These are phyloP conservation scores for Zalophus californianus DNA, from an alignment of 2,797 vertebrate species.

Conservation along the genomic window DNA sequence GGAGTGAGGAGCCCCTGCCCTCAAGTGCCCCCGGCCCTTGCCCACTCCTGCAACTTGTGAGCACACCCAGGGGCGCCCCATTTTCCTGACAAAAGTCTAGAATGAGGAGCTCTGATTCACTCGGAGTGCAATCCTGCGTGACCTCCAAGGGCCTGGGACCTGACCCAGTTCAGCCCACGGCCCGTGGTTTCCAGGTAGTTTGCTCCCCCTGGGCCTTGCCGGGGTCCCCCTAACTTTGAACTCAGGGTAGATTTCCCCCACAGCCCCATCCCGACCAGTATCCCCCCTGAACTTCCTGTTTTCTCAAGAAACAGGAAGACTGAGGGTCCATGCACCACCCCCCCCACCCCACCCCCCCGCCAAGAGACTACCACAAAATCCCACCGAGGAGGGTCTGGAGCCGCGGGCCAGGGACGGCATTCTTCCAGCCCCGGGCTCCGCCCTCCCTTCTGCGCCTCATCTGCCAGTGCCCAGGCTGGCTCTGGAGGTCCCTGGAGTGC, in stretches of 20 bases:
- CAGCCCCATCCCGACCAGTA: neutral
- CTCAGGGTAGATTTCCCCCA: neutral
- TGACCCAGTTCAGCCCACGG: neutral
- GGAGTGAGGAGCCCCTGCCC: neutral
- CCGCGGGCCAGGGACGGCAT: rapidly evolving
- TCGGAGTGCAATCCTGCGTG: neutral
- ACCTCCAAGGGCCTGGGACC: neutral
- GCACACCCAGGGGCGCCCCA: rapidly evolving
- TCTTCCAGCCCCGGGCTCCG: neutral
- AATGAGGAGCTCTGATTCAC: neutral
- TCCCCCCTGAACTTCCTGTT: slow-evolving; percentile 30
- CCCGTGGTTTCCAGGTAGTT: neutral
- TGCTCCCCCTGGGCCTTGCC: too few species aligned
- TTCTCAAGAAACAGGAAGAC: slow-evolving; percentile 39
- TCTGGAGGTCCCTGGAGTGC: neutral
- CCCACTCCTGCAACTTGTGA: rapidly evolving
- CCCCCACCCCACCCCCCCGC: neutral
- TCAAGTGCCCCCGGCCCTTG: rapidly evolving
- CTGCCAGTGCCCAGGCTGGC: neutral
- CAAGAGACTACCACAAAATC: neutral
- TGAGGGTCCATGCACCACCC: neutral
- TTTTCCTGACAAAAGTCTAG: neutral
- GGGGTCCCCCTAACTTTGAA: neutral
- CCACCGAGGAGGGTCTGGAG: neutral
- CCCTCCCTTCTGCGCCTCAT: neutral